Conservation (phyloP, 2,888 invertebrate genomes). For the Aphidius colemani region DNA sequence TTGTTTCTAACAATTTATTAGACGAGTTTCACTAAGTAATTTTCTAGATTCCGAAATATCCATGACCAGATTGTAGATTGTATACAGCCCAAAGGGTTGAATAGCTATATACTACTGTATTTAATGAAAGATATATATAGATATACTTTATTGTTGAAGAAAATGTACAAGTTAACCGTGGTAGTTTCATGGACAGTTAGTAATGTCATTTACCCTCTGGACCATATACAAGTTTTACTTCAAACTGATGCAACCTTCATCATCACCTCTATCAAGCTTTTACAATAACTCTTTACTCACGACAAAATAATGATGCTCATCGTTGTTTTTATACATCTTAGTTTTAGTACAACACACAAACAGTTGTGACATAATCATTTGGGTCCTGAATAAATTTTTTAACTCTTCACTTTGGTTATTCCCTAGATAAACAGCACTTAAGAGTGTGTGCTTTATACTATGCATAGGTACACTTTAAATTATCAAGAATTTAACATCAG, state of each 20-base stretch:
- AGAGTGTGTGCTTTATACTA: too few relatives aligned
- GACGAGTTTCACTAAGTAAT: conserved; percentile 27
- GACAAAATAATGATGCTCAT: background rate
- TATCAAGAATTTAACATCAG: too few relatives aligned
- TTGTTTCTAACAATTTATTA: conserved; percentile 30
- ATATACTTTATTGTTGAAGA: conserved; percentile 27
- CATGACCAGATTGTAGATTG: conserved; percentile 12
- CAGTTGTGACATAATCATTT: too few relatives aligned
- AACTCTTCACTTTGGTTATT: too few relatives aligned
- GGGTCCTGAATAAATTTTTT: too few relatives aligned
- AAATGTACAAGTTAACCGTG: conserved; percentile 27
- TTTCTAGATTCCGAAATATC: conserved; percentile 18
- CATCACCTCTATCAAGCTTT: conserved; percentile 19
- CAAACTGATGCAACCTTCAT: background rate
- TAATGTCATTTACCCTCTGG: conserved; percentile 29
- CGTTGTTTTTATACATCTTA: background rate
- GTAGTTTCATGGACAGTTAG: conserved; percentile 25
- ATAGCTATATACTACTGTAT: conserved; percentile 20
- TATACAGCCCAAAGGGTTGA: conserved; percentile 13
- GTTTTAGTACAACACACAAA: too few relatives aligned
- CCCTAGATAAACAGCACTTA: too few relatives aligned
- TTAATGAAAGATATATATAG: conserved; percentile 18
- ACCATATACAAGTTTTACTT: conserved; percentile 1
- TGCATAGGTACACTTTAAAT: too few relatives aligned
- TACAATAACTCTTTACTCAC: conserved; percentile 23